These are phyloP conservation scores for Neoaliturus tenellus DNA, from an alignment of 2,888 invertebrate genomes.

Conservation along the genomic window DNA sequence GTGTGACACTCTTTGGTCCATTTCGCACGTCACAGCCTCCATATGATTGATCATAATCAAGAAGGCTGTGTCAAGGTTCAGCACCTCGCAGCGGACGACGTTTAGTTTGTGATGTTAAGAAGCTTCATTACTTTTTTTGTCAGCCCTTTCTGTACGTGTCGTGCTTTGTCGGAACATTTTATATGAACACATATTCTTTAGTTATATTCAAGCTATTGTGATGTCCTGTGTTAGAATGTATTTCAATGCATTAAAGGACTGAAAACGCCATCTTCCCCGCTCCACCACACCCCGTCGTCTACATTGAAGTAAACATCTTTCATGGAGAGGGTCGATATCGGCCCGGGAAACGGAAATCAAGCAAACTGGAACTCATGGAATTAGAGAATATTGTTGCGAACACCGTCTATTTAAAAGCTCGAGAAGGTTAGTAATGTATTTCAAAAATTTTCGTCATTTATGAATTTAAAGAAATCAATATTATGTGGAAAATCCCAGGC, in stretches of 20 bases:
- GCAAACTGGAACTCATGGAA: slow-evolving; percentile 99
- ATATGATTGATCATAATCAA: slow-evolving; percentile 26
- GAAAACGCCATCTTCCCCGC: slow-evolving; percentile 66
- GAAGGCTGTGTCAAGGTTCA: slow-evolving; percentile 35
- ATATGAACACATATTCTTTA: background rate
- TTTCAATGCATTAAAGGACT: slow-evolving; percentile 4
- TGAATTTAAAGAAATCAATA: background rate
- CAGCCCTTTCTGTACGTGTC: slow-evolving; percentile 21
- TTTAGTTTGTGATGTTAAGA: slow-evolving; percentile 19
- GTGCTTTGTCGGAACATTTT: slow-evolving; percentile 1
- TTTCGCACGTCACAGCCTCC: slow-evolving; percentile 37
- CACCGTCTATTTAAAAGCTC: slow-evolving; percentile 99
- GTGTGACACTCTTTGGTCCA: slow-evolving; percentile 26
- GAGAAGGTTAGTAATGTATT: slow-evolving; percentile 92
- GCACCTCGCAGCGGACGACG: slow-evolving; percentile 46
- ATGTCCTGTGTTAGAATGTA: slow-evolving; percentile 31
- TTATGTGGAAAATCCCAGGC: background rate
- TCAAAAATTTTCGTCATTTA: background rate
- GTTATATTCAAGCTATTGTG: background rate
- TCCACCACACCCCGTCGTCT: slow-evolving; percentile 68
- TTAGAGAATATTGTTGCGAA: slow-evolving; percentile 99
- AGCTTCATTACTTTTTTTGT: slow-evolving; percentile 20
- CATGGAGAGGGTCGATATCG: slow-evolving; percentile 76
- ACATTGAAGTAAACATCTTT: slow-evolving; percentile 67
- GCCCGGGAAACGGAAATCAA: slow-evolving; percentile 74